These are phyloP conservation scores for Centropristis striata DNA, from an alignment of 2,113 vertebrate genomes.

Conservation along the genomic window DNA sequence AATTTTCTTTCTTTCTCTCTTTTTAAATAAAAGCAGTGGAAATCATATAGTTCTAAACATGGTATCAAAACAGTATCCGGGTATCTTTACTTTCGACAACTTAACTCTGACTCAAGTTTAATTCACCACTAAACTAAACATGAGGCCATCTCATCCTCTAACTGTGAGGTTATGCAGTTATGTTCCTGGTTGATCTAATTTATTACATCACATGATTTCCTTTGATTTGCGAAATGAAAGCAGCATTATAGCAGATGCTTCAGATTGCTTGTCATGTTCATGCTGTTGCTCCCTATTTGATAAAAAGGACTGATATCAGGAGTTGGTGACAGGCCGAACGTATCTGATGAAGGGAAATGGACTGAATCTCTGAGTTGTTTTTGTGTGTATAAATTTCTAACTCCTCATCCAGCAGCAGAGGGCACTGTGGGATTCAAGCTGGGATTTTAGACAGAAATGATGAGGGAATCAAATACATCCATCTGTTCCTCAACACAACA, in stretches of 20 bases:
- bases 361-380: neutral
- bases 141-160: neutral
- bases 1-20: no score
- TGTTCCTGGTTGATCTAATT: slow-evolving; percentile 16
- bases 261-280: neutral
- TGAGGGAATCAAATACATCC: slow-evolving; percentile 10
- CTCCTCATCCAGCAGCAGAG: slow-evolving; percentile 62
- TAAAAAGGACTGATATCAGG: slow-evolving; percentile 6
- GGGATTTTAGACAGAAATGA: neutral
- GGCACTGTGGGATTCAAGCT: slow-evolving; percentile 64
- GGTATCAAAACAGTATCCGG: no score
- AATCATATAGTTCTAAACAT: no score
- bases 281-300: neutral
- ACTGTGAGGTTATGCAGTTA: neutral
- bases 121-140: neutral
- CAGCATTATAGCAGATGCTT: neutral
- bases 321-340: slow-evolving; percentile 32
- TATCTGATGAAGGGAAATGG: slow-evolving; percentile 35
- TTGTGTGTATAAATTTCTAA: neutral
- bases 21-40: no score
- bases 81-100: no score
- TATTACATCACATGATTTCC: neutral
- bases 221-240: neutral
- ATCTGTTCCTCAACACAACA: slow-evolving; percentile 18
- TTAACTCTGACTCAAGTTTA: neutral